Base-by-base conservation (phyloP, 1,140 invertebrate species). In the Drosophila kohkoa region DNA sequence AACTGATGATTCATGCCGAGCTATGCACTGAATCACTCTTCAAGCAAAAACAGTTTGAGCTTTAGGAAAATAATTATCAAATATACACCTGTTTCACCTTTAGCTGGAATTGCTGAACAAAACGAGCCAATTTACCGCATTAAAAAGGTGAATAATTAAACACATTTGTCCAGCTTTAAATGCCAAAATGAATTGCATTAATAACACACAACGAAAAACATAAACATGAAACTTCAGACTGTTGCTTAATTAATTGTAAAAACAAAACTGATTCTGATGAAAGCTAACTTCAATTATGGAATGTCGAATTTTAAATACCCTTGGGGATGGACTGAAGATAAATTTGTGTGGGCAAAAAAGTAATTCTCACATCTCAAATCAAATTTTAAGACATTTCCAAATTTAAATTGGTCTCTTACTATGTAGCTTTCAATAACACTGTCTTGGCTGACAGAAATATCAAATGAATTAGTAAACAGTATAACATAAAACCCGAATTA, bases 221-320 rank as follows among this genome's bases (percentile, higher is more conserved):
- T 46, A 70, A 45, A 28, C 15, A 11, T 30, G 15, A 13, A 32
- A 35, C 55, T 62, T 41, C 63, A 75, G 73, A 82, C 66, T 82
- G 67, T 68, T 67, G 68, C 67, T 77, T 55, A 87, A 87, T 87
- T 69, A 76, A 54, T 68, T 79, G 57, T 70, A 52, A 51, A 62
- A 64, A 7, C 35, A 45, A 49, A 43, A 32, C 20, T 25, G 51
- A 35, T 55, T 13, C 41, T 13, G 5, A 13, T 43, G 41, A 5
- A 35, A 60, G 5, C 41, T 43, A 43, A 3, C n/a, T 3, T 11
- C 11, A n/a, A 43, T n/a, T 43, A 13, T 43, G n/a, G n/a, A 11
- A 43, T 4, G n/a, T 43, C 41, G 41, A 13, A 13, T 43, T n/a
- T 43, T 3, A 13, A 43, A 43, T 13, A 43, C 41, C 5, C 41